Percentiles rank a stretch among this genome's conserved stretches.
phyloP scores from a whole-genome alignment of 2,113 vertebrate species.

The Urocitellus parryii region DNA sequence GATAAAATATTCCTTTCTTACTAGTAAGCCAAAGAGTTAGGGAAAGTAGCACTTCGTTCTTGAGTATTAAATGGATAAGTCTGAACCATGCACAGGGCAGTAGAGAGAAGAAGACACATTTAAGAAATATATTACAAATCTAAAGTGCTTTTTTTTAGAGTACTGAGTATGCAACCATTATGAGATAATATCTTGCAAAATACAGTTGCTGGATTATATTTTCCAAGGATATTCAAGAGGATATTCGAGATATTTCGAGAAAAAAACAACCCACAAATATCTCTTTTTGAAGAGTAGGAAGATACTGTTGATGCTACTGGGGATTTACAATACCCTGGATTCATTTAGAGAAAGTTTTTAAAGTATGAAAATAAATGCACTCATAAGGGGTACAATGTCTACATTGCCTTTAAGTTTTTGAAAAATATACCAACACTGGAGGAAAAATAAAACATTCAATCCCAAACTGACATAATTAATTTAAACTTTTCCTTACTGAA shows the following conservation, averaged over 20 bases:
- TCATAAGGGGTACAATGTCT: neutral
- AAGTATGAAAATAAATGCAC: constrained; percentile 3
- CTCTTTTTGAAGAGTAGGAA: constrained; percentile 45
- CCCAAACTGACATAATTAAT: neutral
- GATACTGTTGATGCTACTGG: neutral
- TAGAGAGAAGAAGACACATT: neutral
- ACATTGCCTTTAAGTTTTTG: neutral
- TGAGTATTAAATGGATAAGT: constrained; percentile 42
- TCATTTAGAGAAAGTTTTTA: constrained; percentile 30
- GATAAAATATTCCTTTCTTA: constrained; percentile 52
- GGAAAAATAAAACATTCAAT: neutral
- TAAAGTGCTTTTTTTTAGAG: constrained; percentile 32
- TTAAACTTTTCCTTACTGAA: constrained; percentile 9
- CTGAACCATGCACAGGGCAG: neutral
- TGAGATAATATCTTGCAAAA: constrained; percentile 20
- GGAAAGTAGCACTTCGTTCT: constrained; percentile 3
- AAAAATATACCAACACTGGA: neutral
- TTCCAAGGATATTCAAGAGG: constrained; percentile 40
- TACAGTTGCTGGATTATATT: constrained; percentile 54
- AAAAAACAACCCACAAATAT: constrained; percentile 18
- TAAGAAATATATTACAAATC: constrained; percentile 33
- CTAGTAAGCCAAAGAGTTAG: neutral
- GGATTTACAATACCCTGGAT: constrained; percentile 2
- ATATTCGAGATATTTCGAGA: neutral
- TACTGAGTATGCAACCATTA: constrained; percentile 20